Evolutionary conservation across 2,113 vertebrate species (phyloP).

Genomic region (Synchiropus splendidus): DNA sequence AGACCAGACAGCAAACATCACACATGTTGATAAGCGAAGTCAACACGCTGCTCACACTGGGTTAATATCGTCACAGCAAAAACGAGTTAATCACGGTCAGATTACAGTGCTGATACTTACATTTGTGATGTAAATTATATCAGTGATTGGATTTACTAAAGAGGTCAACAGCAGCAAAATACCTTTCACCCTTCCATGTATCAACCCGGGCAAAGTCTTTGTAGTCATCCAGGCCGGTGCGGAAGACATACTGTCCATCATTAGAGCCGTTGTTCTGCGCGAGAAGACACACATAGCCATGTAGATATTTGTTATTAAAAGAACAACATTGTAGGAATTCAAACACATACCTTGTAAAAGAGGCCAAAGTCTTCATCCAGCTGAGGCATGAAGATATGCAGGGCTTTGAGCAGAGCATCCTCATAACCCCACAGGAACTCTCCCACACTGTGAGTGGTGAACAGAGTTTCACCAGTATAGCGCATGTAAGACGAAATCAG

Average conservation of each 20-base stretch:
- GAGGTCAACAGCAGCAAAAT: constrained; percentile 12
- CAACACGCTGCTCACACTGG: no score
- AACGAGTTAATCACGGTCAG: no score
- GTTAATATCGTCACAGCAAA: no score
- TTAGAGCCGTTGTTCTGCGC: constrained; percentile 79
- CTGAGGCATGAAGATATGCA: constrained; percentile 23
- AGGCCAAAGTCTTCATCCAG: constrained; percentile 77
- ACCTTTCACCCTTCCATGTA: constrained; percentile 83
- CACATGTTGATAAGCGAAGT: no score
- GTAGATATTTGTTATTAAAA: no score
- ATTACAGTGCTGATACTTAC: no score
- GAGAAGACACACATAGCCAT: constrained; percentile 1
- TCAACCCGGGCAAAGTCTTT: constrained; percentile 83
- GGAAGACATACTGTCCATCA: constrained; percentile 84
- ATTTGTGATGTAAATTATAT: no score
- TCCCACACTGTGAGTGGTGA: constrained; percentile 66
- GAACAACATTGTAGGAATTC: not conserved
- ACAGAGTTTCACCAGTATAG: constrained; percentile 61
- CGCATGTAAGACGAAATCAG: constrained; percentile 52
- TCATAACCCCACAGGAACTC: constrained; percentile 59
- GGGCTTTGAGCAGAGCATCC: constrained; percentile 69
- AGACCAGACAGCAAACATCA: no score
- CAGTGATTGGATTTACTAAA: constrained; percentile 1
- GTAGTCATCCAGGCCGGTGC: constrained; percentile 77
- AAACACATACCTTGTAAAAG: constrained; percentile 76